Base-by-base conservation (phyloP, 2,888 invertebrate genomes). In the Cataglyphis livida region DNA sequence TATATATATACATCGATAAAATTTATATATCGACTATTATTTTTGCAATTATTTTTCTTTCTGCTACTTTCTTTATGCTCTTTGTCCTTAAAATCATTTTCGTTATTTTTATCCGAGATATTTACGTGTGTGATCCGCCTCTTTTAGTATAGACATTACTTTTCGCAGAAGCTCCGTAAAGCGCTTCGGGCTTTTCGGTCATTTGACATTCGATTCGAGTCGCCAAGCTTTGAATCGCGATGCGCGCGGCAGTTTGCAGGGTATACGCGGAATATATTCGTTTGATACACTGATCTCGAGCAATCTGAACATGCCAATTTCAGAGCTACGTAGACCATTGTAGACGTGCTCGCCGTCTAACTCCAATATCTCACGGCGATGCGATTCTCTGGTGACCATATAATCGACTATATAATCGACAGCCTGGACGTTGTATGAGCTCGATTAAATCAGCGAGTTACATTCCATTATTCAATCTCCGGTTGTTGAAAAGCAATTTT, bases 401-500 rank as follows among this genome's bases (percentile, higher is more conserved):
- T 21, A 28, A 28, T 18, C 35, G 38, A n/a, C 35, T 48, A 9
- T 21, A 28, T 21, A 28, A 28, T 18, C 21, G n/a, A 61, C 15
- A 9, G 18, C 61, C 15, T 15, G 25, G 15, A 73, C 59, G n/a
- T 28, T 25, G 12, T 38, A 54, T 12, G 35, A 64, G 38, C 25
- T 54, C 9, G 35, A 54, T 75, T 65, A 54, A 65, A 75, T 64
- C 51, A 75, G n/a, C 51, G 35, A 44, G 51, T 76, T 65, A 28
- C 28, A 65, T 54, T 54, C 65, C 12, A 54, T 76, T 54, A 76
- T 65, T 75, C 61, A 51, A 76, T 65, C 76, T 65, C 25, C 76
- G n/a, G 38, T 41, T 6, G 38, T 28, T 3, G 38, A 28, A 25
- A 54, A n/a, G 51, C 38, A 54, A n/a, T 25, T 62, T 9, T 15